These are phyloP conservation scores for Amphipyra tragopoginis DNA, from an alignment of 2,888 invertebrate species.

Conservation along the genomic window DNA sequence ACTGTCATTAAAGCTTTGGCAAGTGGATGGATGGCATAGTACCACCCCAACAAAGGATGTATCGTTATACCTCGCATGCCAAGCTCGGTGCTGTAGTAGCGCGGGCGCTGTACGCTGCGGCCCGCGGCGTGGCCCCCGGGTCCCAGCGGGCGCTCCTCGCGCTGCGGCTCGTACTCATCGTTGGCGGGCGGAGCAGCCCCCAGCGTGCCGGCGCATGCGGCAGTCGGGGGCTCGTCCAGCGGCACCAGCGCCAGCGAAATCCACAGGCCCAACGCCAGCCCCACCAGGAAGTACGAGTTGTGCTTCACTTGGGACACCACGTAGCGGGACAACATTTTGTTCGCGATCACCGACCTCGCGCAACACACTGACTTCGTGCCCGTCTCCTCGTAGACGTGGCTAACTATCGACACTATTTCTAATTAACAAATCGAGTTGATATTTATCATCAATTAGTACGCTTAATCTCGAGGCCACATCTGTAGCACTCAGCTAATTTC, in stretches of 20 bases:
- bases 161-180: conserved; percentile 83
- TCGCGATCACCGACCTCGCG: conserved; percentile 16
- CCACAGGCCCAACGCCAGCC: conserved; percentile 89
- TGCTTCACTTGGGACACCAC: conserved; percentile 87
- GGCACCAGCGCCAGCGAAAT: conserved; percentile 87
- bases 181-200: conserved; percentile 30
- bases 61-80: conserved; percentile 92
- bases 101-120: conserved; percentile 93
- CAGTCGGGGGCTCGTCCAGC: conserved; percentile 75
- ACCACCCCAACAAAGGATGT: too few species aligned
- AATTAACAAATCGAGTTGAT: conserved; percentile 44
- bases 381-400: conserved; percentile 15
- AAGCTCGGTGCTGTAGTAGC: conserved; percentile 98
- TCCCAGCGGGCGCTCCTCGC: conserved; percentile 74
- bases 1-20: too few species aligned
- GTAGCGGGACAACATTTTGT: conserved; percentile 81
- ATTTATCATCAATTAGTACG: conserved; percentile 54
- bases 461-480: conserved; percentile 45
- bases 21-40: too few species aligned
- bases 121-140: conserved; percentile 65
- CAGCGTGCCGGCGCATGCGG: conserved; percentile 49
- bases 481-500: conserved; percentile 27
- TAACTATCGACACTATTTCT: conserved; percentile 16
- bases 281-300: conserved; percentile 90
- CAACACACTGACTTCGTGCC: conserved; percentile 1